These are phyloP conservation scores for Ranitomeya imitator DNA, from an alignment of 2,113 vertebrate genomes.

Conservation along the genomic window DNA sequence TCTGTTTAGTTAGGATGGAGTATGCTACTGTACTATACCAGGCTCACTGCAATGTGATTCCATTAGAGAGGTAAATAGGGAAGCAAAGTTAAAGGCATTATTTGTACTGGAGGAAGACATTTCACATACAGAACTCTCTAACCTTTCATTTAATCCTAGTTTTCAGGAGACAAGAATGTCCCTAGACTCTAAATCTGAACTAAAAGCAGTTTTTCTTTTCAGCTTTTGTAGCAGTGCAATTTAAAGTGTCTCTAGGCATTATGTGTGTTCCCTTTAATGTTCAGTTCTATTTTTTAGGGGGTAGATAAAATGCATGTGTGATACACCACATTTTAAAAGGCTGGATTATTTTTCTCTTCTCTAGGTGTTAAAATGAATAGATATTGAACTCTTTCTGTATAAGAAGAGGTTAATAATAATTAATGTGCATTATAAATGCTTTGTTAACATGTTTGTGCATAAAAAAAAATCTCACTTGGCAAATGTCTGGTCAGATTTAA, in stretches of 20 bases:
- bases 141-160: constrained; percentile 25
- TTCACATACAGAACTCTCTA: constrained; percentile 12
- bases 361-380: too few relatives aligned
- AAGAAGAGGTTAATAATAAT: too few relatives aligned
- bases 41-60: constrained; percentile 15
- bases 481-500: too few relatives aligned
- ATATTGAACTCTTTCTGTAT: too few relatives aligned
- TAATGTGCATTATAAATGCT: too few relatives aligned
- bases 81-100: constrained; percentile 14
- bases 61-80: constrained; percentile 15
- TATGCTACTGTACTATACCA: constrained; percentile 6
- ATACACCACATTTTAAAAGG: background rate
- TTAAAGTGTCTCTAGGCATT: constrained; percentile 11
- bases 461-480: too few relatives aligned
- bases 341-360: too few relatives aligned
- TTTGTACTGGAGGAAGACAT: constrained; percentile 23
- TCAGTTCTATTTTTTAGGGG: background rate
- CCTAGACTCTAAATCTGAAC: background rate
- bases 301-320: background rate
- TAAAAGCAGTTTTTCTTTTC: constrained; percentile 24
- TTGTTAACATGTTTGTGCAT: too few relatives aligned
- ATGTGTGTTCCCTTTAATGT: background rate
- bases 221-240: background rate
- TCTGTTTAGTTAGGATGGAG: constrained; percentile 33
- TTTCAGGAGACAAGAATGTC: background rate